phyloP scores from a whole-genome alignment of 30 jellyfish, hydroid and myxozoan species.

The Rhopilema esculentum region DNA sequence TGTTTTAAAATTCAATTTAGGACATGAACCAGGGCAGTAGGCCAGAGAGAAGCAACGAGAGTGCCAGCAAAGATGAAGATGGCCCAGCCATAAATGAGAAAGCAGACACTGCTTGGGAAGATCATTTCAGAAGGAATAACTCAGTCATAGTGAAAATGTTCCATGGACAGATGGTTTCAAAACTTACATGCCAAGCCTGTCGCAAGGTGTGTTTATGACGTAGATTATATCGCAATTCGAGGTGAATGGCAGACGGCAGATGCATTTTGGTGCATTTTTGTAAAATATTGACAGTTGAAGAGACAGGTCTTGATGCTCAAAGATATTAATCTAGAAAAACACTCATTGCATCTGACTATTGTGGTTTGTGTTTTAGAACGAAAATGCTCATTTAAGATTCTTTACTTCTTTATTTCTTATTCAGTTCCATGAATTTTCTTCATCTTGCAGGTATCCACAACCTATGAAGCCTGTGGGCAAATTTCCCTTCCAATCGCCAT shows the following conservation, averaged over 20 bases:
- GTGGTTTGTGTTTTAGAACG: too few species aligned
- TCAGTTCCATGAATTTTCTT: background rate
- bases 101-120: slow-evolving; percentile 92
- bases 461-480: slow-evolving; percentile 95
- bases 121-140: slow-evolving; percentile 81
- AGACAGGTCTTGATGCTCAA: too few species aligned
- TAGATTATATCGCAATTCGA: background rate
- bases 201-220: slow-evolving; percentile 83
- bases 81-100: slow-evolving; percentile 72
- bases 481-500: slow-evolving; percentile 93
- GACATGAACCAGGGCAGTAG: slow-evolving; percentile 77
- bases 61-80: slow-evolving; percentile 65
- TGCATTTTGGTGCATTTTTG: too few species aligned
- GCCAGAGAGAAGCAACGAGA: slow-evolving; percentile 54
- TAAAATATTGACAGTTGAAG: too few species aligned
- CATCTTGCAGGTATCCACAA: slow-evolving; percentile 74
- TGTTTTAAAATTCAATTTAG: slow-evolving; percentile 7
- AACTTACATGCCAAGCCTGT: slow-evolving; percentile 86
- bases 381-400: too few species aligned
- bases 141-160: slow-evolving; percentile 85
- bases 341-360: too few species aligned
- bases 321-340: too few species aligned
- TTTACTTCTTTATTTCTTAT: too few species aligned
- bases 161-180: slow-evolving; percentile 98
- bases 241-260: background rate